These are phyloP conservation scores for Drosophila mercatorum DNA, from an alignment of 2,888 invertebrate species.

Conservation along the genomic window DNA sequence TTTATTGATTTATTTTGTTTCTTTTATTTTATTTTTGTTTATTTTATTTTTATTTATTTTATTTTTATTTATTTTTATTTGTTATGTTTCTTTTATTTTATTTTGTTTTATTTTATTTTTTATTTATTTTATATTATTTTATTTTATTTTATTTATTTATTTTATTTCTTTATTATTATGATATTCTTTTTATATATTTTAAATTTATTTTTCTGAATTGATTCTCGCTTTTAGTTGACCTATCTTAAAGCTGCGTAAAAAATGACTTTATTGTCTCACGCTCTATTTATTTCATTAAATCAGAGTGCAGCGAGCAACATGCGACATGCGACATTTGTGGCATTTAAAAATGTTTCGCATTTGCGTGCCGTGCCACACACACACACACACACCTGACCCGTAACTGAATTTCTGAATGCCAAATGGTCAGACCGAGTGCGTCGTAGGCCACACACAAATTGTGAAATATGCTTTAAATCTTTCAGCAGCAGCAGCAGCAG, in stretches of 20 bases:
- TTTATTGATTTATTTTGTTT: no score
- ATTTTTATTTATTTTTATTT: no score
- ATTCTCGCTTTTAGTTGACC: not conserved
- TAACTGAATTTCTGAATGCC: slow-evolving; percentile 5
- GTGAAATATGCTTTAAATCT: slow-evolving; percentile 47
- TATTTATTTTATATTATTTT: no score
- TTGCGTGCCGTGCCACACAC: not conserved
- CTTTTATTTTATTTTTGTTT: no score
- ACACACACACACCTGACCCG: slow-evolving; percentile 8
- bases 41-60: no score
- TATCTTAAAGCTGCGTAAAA: not conserved
- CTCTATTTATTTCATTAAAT: not conserved
- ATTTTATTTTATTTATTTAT: no score
- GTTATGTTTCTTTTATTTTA: no score
- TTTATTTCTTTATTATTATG: no score
- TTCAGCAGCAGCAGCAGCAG: slow-evolving; percentile 29
- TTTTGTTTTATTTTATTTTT: no score
- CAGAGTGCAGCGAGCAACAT: no score
- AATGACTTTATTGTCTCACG: not conserved
- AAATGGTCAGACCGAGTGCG: slow-evolving; percentile 2
- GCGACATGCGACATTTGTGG: not conserved
- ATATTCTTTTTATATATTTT: no score
- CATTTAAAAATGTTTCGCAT: not conserved
- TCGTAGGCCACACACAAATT: slow-evolving; percentile 29
- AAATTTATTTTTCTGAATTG: no score